Conservation (phyloP, 2,113 vertebrate species). For the Myxocyprinus asiaticus region DNA sequence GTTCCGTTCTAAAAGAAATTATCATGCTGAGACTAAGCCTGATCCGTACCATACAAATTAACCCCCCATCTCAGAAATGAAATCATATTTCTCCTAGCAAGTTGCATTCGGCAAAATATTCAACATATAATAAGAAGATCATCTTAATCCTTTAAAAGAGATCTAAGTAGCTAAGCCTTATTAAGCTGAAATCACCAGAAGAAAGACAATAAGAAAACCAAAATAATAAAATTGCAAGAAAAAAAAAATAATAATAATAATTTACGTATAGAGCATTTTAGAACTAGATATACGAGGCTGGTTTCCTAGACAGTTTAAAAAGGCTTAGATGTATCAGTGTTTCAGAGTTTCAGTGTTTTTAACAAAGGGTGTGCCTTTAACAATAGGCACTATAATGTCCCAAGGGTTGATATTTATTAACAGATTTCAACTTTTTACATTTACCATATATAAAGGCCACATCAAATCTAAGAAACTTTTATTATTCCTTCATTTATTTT, state of each 20-base stretch:
- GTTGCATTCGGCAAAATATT: neutral
- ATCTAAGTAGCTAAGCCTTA: slow-evolving; percentile 21
- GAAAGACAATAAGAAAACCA: neutral
- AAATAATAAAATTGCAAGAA: slow-evolving; percentile 2
- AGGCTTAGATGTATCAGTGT: neutral
- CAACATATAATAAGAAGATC: slow-evolving; percentile 25
- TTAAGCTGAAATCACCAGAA: slow-evolving; percentile 17
- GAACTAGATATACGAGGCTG: neutral
- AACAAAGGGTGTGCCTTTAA: too few species aligned
- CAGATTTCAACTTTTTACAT: too few species aligned
- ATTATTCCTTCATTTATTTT: too few species aligned
- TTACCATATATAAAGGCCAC: too few species aligned
- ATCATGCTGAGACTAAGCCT: neutral
- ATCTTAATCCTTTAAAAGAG: slow-evolving; percentile 38
- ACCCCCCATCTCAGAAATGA: slow-evolving; percentile 10
- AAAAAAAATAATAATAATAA: neutral
- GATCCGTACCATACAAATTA: neutral
- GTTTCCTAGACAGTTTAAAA: neutral
- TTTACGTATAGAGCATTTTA: too few species aligned
- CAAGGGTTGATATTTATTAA: too few species aligned
- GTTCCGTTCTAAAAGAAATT: neutral
- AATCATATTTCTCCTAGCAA: neutral
- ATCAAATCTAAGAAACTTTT: too few species aligned
- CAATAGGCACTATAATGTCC: too few species aligned
- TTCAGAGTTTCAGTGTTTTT: neutral